These are phyloP conservation scores for Eclectus roratus DNA, from an alignment of 2,113 vertebrate genomes.

Conservation along the genomic window DNA sequence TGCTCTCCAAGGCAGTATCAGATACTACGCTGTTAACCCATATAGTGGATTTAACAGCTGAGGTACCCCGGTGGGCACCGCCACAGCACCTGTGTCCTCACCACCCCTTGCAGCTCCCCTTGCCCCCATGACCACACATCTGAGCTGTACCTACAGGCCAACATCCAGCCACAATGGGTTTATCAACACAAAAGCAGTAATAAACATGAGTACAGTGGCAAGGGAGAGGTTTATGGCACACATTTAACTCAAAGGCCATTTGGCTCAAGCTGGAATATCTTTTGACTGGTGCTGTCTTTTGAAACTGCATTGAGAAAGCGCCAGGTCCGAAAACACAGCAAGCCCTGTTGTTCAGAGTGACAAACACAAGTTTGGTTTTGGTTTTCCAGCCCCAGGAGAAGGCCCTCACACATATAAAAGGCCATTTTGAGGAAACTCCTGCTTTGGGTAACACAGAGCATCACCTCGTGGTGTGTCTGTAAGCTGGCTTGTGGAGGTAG, in stretches of 20 bases:
- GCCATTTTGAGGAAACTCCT: background rate
- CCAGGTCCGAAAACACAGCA: background rate
- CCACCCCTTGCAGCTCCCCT: background rate
- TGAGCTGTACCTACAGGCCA: rapidly evolving
- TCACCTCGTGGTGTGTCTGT: background rate
- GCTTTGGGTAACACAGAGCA: background rate
- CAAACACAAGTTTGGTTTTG: background rate
- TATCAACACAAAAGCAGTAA: background rate
- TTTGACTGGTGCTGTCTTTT: rapidly evolving
- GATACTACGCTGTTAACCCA: rapidly evolving
- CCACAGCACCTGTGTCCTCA: background rate
- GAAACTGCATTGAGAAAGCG: rapidly evolving
- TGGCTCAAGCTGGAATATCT: rapidly evolving
- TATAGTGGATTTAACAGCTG: too few species aligned
- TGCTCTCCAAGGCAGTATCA: background rate
- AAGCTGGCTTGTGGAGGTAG: too few species aligned
- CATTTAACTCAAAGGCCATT: rapidly evolving
- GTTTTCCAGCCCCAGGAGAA: background rate
- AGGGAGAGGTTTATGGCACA: too few species aligned
- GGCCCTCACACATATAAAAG: background rate
- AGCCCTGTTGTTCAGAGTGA: too few species aligned
- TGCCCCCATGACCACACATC: rapidly evolving
- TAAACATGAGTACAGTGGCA: rapidly evolving
- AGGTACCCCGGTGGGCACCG: rapidly evolving
- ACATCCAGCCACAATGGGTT: rapidly evolving